phyloP scores from a whole-genome alignment of 1,140 invertebrate genomes.

The Calephelis nemesis region DNA sequence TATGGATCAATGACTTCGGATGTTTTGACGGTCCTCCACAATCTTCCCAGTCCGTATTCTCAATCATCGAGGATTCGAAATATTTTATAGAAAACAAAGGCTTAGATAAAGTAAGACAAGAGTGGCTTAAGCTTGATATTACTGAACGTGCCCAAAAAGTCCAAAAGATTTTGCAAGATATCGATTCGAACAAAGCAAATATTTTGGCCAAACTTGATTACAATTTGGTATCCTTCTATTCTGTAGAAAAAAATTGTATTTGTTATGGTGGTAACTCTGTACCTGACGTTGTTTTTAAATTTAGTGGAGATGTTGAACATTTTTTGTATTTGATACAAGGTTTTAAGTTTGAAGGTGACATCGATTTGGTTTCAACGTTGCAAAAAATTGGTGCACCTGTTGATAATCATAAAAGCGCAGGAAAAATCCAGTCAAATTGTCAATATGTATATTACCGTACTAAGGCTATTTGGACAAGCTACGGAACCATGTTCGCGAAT shows the following conservation, averaged over 20 bases:
- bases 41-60: conserved; percentile 23
- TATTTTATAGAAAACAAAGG: neutral
- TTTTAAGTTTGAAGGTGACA: neutral
- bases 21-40: conserved; percentile 34
- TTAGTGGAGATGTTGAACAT: neutral
- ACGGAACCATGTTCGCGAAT: conserved; percentile 43
- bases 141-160: neutral
- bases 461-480: conserved; percentile 32
- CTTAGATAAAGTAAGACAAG: neutral
- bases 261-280: conserved; percentile 7
- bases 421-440: neutral
- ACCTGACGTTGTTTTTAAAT: neutral
- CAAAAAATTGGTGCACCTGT: conserved; percentile 6
- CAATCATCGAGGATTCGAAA: neutral
- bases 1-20: conserved; percentile 46
- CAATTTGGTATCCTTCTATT: neutral
- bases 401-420: neutral
- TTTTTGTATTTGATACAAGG: conserved; percentile 10
- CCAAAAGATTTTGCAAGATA: neutral
- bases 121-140: neutral
- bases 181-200: neutral
- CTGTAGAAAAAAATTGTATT: neutral
- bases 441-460: conserved; percentile 1
- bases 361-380: neutral
- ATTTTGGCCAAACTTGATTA: neutral